Evolutionary conservation across 2,113 vertebrate genomes (phyloP).

Genomic region (Sylvia atricapilla): DNA sequence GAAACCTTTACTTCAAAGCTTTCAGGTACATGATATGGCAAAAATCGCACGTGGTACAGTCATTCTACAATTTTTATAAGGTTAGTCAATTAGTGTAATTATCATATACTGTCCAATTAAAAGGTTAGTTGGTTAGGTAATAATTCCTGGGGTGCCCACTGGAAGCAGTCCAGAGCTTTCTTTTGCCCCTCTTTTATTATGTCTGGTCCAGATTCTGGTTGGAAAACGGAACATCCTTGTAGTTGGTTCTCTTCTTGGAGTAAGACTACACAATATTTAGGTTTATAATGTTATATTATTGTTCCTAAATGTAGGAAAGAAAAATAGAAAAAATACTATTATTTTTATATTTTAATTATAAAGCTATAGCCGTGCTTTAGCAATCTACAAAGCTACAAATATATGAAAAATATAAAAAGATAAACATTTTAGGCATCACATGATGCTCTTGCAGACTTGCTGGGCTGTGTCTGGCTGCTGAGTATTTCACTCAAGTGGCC

Average conservation of each 20-base stretch:
- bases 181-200: background rate
- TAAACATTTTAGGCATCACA: background rate
- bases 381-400: background rate
- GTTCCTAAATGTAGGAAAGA: background rate
- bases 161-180: background rate
- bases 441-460: background rate
- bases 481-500: background rate
- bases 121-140: background rate
- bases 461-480: background rate
- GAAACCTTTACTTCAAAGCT: background rate
- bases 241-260: background rate
- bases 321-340: background rate
- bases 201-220: background rate
- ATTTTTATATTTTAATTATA: too few species aligned
- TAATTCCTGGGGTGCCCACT: background rate
- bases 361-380: background rate
- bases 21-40: background rate
- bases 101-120: background rate
- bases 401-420: background rate
- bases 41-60: fast-evolving
- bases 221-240: background rate
- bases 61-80: background rate
- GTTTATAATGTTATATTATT: background rate
- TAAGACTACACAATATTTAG: background rate
- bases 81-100: background rate